Evolutionary conservation across 2,888 invertebrate genomes (phyloP).

Genomic region (Pycnomerus fuliginosus): DNA sequence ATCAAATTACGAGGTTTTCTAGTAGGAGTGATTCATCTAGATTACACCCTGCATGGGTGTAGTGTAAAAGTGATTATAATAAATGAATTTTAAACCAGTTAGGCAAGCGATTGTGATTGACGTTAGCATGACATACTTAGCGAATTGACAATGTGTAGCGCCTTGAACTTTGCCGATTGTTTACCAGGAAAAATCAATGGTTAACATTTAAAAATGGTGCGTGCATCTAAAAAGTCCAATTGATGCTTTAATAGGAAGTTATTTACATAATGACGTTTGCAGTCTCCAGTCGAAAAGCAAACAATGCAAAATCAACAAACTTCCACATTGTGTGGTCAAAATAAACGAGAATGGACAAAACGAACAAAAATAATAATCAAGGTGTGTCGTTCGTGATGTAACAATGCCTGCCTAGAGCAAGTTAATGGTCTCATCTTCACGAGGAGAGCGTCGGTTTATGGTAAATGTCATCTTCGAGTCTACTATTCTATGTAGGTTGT

Average conservation of each 20-base stretch:
- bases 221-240: slow-evolving; percentile 11
- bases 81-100: no score
- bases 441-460: slow-evolving; percentile 23
- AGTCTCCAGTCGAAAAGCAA: slow-evolving; percentile 4
- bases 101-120: no score
- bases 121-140: no score
- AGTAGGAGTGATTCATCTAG: no score
- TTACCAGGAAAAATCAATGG: slow-evolving; percentile 13
- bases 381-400: slow-evolving; percentile 26
- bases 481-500: slow-evolving; percentile 23
- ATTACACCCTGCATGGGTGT: no score
- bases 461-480: slow-evolving; percentile 24
- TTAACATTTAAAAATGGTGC: slow-evolving; percentile 11
- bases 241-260: slow-evolving; percentile 1
- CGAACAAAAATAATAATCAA: slow-evolving; percentile 16
- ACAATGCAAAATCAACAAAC: slow-evolving; percentile 7
- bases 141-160: no score
- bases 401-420: slow-evolving; percentile 22
- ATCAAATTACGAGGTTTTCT: no score
- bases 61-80: no score
- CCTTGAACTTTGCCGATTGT: slow-evolving; percentile 16
- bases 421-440: slow-evolving; percentile 25
- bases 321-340: slow-evolving; percentile 1
- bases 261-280: slow-evolving; percentile 13
- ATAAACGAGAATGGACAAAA: slow-evolving; percentile 3